phyloP scores from a whole-genome alignment of 2,888 invertebrate species.

The Drosophila infuscata region DNA sequence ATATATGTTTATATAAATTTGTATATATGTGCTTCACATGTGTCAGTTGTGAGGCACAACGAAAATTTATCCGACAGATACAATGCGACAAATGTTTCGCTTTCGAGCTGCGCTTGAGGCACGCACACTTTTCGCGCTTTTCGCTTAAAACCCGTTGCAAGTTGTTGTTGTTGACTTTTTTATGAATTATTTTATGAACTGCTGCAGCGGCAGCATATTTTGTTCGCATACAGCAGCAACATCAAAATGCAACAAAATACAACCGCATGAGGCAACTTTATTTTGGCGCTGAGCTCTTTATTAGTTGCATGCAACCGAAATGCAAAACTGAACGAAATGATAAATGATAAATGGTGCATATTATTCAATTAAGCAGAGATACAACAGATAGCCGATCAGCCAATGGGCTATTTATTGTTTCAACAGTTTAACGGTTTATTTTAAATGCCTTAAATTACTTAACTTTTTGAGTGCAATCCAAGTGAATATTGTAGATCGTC shows the following conservation, averaged over 20 bases:
- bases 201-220: slow-evolving; percentile 46
- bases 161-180: slow-evolving; percentile 42
- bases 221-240: slow-evolving; percentile 1
- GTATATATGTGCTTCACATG: slow-evolving; percentile 54
- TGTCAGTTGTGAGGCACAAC: slow-evolving; percentile 62
- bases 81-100: slow-evolving; percentile 44
- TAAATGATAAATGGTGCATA: slow-evolving; percentile 36
- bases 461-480: not conserved
- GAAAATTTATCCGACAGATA: slow-evolving; percentile 78
- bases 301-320: slow-evolving; percentile 53
- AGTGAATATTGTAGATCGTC: not conserved
- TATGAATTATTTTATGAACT: slow-evolving; percentile 72
- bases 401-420: not conserved
- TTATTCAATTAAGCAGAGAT: slow-evolving; percentile 41
- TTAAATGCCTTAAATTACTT: not conserved
- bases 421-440: not conserved
- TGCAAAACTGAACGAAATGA: slow-evolving; percentile 34
- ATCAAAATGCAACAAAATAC: slow-evolving; percentile 18
- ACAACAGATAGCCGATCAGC: not conserved
- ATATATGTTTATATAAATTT: not conserved
- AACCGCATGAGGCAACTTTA: slow-evolving; percentile 40
- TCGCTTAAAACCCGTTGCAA: slow-evolving; percentile 63
- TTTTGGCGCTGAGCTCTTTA: slow-evolving; percentile 66
- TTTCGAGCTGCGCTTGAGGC: slow-evolving; percentile 68
- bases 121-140: slow-evolving; percentile 70